Conservation (phyloP, 1,140 invertebrate species). For the Heterodera schachtii region DNA sequence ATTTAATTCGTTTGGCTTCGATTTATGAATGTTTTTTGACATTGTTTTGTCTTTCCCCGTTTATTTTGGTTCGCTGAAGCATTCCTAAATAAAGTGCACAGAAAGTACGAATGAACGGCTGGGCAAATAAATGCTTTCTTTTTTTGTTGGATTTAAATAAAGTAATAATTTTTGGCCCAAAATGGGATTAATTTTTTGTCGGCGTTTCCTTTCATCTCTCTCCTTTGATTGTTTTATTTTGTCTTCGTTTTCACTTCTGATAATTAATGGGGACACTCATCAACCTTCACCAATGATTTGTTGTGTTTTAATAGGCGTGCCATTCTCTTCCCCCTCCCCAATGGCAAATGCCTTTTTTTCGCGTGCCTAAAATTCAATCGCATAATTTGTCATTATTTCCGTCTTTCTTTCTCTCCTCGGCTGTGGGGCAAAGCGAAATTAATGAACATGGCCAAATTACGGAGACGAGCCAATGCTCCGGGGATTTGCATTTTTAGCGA, state of each 20-base stretch:
- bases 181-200: not conserved
- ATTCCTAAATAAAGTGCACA: not conserved
- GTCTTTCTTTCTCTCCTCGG: not conserved
- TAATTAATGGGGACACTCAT: too few species aligned
- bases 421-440: not conserved
- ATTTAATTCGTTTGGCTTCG: too few species aligned
- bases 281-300: too few species aligned
- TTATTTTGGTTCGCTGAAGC: not conserved
- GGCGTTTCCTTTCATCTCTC: too few species aligned
- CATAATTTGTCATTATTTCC: not conserved
- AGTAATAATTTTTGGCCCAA: not conserved
- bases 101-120: not conserved
- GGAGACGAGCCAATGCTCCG: not conserved
- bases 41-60: too few species aligned
- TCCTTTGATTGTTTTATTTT: too few species aligned
- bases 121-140: not conserved
- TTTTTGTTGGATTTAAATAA: not conserved
- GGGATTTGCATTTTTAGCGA: not conserved
- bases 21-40: too few species aligned
- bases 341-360: not conserved
- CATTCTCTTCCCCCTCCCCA: too few species aligned
- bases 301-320: too few species aligned
- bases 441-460: not conserved
- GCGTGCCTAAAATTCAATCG: not conserved
- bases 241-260: too few species aligned